Conservation (phyloP, 1,140 invertebrate species). For the Ruditapes philippinarum region DNA sequence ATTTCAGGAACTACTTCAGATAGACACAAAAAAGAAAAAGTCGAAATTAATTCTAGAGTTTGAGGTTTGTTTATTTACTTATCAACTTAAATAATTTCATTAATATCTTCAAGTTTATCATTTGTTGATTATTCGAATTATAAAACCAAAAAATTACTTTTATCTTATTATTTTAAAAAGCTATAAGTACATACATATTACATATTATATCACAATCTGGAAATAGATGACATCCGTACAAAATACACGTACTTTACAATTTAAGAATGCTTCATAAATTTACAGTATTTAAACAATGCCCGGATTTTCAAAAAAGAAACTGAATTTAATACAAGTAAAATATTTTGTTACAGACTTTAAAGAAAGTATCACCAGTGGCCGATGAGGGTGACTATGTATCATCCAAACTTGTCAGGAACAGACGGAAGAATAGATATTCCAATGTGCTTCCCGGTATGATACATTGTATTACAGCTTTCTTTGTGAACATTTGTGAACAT, state of each 20-base stretch:
- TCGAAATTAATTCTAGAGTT: slow-evolving; percentile 11
- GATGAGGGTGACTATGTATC: neutral
- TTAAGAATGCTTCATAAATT: neutral
- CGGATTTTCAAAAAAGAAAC: no score
- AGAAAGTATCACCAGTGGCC: slow-evolving; percentile 9
- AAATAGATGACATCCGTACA: neutral
- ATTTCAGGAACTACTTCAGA: neutral
- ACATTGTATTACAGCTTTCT: neutral
- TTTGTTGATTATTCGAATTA: no score
- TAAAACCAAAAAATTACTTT: no score
- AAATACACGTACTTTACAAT: neutral
- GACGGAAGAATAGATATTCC: slow-evolving; percentile 38
- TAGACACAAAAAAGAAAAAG: neutral
- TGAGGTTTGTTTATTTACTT: neutral
- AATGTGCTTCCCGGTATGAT: slow-evolving; percentile 20
- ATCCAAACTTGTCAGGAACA: slow-evolving; percentile 2
- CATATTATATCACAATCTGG: no score
- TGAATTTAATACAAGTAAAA: no score
- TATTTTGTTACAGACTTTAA: neutral
- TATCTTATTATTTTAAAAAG: no score
- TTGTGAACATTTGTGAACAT: no score
- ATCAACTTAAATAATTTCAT: no score
- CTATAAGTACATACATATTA: no score
- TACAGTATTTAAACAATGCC: no score
- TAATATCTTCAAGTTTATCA: no score